These are phyloP conservation scores for Myoxocephalus aenaeus DNA, from an alignment of 2,797 vertebrate genomes.

Conservation along the genomic window DNA sequence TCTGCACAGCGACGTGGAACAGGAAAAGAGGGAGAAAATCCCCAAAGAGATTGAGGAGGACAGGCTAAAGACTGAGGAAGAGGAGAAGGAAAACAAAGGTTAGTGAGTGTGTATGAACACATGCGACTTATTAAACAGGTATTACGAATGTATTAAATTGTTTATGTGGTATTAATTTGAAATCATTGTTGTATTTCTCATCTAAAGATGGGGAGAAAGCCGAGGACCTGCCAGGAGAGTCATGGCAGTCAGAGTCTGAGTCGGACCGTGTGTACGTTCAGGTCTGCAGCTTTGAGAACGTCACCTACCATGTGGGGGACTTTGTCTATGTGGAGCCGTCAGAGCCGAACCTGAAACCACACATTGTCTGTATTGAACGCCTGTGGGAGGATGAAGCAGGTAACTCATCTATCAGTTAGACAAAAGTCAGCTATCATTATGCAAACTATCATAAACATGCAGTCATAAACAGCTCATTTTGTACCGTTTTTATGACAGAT, in stretches of 20 bases:
- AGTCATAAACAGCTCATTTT: not conserved
- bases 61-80: constrained; percentile 90
- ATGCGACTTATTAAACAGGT: not conserved
- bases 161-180: constrained; percentile 1
- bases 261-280: constrained; percentile 89
- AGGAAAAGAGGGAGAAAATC: constrained; percentile 98
- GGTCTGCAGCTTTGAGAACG: constrained; percentile 94
- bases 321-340: constrained; percentile 96
- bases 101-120: constrained; percentile 10
- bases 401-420: constrained; percentile 59
- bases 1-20: constrained; percentile 94
- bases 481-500: not conserved
- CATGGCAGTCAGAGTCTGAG: constrained; percentile 86
- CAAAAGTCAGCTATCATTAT: not conserved
- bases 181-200: constrained; percentile 26
- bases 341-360: constrained; percentile 91
- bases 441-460: not conserved
- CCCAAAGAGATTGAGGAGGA: constrained; percentile 97
- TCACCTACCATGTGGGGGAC: constrained; percentile 94
- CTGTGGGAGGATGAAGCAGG: constrained; percentile 96
- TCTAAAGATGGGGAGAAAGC: constrained; percentile 87
- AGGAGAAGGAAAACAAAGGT: constrained; percentile 93
- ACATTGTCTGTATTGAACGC: constrained; percentile 97
- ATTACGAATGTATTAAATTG: not conserved
- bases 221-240: constrained; percentile 83